Evolutionary conservation across 1,140 invertebrate species (phyloP), one percentile per base, ranked within the genome.

Genomic region (Goniozus legneri): DNA sequence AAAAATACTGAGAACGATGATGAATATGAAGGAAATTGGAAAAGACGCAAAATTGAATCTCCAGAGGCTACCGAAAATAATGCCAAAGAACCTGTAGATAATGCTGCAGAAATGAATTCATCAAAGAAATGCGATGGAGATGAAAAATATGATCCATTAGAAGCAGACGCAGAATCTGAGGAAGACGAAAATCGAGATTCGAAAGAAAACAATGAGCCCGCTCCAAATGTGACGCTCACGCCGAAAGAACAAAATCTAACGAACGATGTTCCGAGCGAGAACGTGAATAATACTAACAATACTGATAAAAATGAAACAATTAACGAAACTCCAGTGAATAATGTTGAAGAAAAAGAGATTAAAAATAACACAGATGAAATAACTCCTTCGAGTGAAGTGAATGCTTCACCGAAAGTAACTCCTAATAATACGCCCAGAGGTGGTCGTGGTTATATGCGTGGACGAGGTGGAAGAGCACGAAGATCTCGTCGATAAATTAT

Each of bases 401-500:
- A 27, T 27, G 24, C 24, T 27, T 27, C 24, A 6, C 10, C 36
- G 4, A 27, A 27, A 27, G 4, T 27, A 27, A 27, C 24, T 27
- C 24, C 24, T n/a, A n/a, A n/a, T n/a, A n/a, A n/a, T n/a, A n/a
- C n/a, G 32, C 35, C 56, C 10, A 27, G 57, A 14, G 47, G 60
- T 19, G 57, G 57, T 15, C 48, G 60, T 20, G 59, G 51, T 15
- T 58, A 34, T 3, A 12, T 36, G 3, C 64, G 71, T 31, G 69
- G 65, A 16, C 62, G 71, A 4, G 56, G 52, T 20, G 66, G 60
- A 19, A 27, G 73, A 27, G 69, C 67, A 4, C 54, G 71, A 39
- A 67, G 72, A 57, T 74, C 69, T 4, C 64, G 72, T 12, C 70
- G 73, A 64, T 76, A 71, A 69, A n/a, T n/a, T n/a, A n/a, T n/a